Percentiles rank a stretch among this genome's conserved stretches.
Evolutionary conservation across 2,113 vertebrate species (phyloP).

Genomic region (Brachypodius melanocephalos): DNA sequence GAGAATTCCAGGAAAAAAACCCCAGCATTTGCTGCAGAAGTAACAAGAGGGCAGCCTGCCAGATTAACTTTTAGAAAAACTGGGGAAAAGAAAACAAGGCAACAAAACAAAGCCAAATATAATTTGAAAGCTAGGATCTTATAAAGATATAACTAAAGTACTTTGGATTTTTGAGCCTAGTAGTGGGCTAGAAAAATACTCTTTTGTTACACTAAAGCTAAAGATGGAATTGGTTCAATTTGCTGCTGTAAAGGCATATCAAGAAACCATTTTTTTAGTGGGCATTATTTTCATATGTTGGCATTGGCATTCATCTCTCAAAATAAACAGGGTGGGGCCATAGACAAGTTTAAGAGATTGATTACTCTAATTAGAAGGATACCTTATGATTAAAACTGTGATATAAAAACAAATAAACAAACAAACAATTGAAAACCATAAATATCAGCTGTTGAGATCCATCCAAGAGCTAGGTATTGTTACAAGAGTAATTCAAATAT

Average conservation of each 20-base stretch:
- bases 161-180: constrained; percentile 25
- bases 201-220: constrained; percentile 1
- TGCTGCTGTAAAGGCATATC: background rate
- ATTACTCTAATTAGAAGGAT: background rate
- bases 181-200: background rate
- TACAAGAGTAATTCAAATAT: background rate
- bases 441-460: background rate
- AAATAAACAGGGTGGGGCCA: background rate
- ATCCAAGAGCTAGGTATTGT: background rate
- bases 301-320: background rate
- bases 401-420: background rate
- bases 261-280: background rate
- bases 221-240: background rate
- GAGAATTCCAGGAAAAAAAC: background rate
- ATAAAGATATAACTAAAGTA: background rate
- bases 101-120: background rate
- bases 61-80: constrained; percentile 20
- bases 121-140: constrained; percentile 13
- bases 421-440: background rate
- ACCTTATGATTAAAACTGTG: background rate
- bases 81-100: background rate
- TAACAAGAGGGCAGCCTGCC: background rate
- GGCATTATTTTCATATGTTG: constrained; percentile 4
- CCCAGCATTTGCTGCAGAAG: background rate
- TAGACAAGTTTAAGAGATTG: background rate